Evolutionary conservation across 2,797 vertebrate species (phyloP).

Genomic region (Jordanella pulchra): DNA sequence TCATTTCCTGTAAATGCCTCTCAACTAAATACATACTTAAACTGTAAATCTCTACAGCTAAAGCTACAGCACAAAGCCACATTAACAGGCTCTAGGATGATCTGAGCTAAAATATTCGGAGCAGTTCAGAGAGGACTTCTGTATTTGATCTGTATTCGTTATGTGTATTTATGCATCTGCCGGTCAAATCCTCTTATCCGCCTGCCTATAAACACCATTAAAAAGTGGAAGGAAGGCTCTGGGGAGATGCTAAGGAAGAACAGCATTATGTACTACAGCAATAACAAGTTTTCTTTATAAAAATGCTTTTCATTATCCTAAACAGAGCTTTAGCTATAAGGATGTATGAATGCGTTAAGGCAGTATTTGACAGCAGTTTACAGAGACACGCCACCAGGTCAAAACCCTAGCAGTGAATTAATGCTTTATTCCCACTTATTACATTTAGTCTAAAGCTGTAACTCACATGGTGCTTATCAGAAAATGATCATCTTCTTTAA

Average conservation of each 20-base stretch:
- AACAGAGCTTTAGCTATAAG: neutral
- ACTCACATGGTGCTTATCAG: no score
- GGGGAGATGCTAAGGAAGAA: neutral
- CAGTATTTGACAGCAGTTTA: neutral
- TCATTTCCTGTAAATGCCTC: conserved; percentile 50
- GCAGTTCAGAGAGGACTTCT: conserved; percentile 42
- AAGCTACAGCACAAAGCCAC: conserved; percentile 47
- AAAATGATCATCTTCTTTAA: neutral
- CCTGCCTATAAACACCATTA: conserved; percentile 36
- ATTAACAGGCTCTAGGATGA: conserved; percentile 52
- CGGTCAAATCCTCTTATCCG: conserved; percentile 61
- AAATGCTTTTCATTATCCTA: neutral
- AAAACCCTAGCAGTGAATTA: neutral
- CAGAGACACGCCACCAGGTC: neutral
- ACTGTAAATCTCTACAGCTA: conserved; percentile 54
- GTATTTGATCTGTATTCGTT: conserved; percentile 50
- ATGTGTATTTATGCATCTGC: conserved; percentile 61
- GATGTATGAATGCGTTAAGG: neutral
- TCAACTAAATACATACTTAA: conserved; percentile 55
- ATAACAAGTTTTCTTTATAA: conserved; percentile 3
- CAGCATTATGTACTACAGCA: conserved; percentile 4
- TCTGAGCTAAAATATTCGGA: conserved; percentile 40
- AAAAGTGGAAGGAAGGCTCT: conserved; percentile 13
- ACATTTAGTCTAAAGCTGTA: neutral
- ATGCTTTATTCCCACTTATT: neutral